Evolutionary conservation across 2,888 invertebrate genomes (phyloP), one percentile per base, ranked within the genome.

Genomic region (Stenolophus ochropezus): DNA sequence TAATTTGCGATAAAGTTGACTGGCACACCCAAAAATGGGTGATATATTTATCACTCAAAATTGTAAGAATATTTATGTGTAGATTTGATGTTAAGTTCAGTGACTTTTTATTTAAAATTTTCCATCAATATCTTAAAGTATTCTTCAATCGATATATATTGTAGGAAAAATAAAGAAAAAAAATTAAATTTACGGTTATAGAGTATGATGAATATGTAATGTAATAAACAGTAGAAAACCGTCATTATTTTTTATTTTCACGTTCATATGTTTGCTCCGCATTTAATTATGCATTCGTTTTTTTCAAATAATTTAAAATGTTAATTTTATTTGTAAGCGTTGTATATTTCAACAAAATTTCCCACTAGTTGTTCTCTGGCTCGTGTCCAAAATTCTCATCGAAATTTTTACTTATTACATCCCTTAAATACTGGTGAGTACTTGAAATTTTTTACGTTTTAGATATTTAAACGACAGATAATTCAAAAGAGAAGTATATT

Each of bases 131-230:
- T 14, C 16, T 8, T 20, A 53, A n/a, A 53, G 16, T 53, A 0
- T 53, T 53, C 4, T 53, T 27, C 65, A 65, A 65, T 27, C 65
- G 23, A 65, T 27, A 27, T n/a, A 27, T 65, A 65, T 14, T 33
- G 16, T 21, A n/a, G 4, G 33, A 14, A 65, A 21, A n/a, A 21
- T 53, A 56, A 20, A 21, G 8, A 20, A 56, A 56, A 56, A 56
- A 11, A 56, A 18, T 20, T 18, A 16, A 53, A 6, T 18, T 53
- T 8, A 56, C 20, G 56, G 18, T 56, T 53, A 20, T 20, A 20
- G 4, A 18, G 18, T 56, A 8, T 20, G 8, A 18, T 21, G 56
- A 56, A 56, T 56, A 6, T 56, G 1, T 21, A 56, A 21, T 21
- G 11, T 56, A 20, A 56, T 6, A 18, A 20, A 56, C 21, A 56